Evolutionary conservation across 2,888 invertebrate genomes (phyloP).

Genomic region (Dione vanillae): DNA sequence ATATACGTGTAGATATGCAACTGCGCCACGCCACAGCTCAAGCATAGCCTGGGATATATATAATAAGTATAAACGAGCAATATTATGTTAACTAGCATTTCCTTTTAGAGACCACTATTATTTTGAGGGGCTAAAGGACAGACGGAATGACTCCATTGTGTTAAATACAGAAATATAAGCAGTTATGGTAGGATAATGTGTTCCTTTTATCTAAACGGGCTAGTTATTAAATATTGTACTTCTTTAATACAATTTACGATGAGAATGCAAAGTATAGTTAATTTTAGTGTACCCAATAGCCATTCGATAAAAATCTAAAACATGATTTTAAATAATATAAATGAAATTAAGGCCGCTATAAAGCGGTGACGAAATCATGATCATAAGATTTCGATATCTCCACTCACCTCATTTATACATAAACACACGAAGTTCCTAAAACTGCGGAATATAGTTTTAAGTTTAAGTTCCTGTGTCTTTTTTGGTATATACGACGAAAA

Average conservation of each 20-base stretch:
- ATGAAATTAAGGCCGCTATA: too few relatives aligned
- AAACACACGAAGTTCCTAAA: too few relatives aligned
- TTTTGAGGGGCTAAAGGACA: constrained; percentile 7
- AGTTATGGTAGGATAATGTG: constrained; percentile 17
- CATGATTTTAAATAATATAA: too few relatives aligned
- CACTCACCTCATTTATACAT: too few relatives aligned
- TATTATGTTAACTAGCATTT: constrained; percentile 20
- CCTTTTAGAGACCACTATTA: constrained; percentile 24
- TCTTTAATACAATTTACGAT: not conserved
- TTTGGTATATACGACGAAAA: too few relatives aligned
- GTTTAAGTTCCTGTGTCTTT: too few relatives aligned
- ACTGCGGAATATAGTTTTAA: too few relatives aligned
- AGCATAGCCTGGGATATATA: not conserved
- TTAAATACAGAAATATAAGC: constrained; percentile 25
- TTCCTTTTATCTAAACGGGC: not conserved
- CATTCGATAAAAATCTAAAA: too few relatives aligned
- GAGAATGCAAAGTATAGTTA: too few relatives aligned
- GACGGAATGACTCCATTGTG: constrained; percentile 13
- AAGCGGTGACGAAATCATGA: too few relatives aligned
- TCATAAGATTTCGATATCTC: too few relatives aligned
- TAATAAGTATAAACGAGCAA: constrained; percentile 19
- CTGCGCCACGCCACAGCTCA: not conserved
- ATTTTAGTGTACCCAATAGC: too few relatives aligned
- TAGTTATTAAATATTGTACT: constrained; percentile 1
- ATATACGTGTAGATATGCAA: not conserved